phyloP scores from a whole-genome alignment of 2,888 invertebrate species.

The Spodoptera exigua region DNA sequence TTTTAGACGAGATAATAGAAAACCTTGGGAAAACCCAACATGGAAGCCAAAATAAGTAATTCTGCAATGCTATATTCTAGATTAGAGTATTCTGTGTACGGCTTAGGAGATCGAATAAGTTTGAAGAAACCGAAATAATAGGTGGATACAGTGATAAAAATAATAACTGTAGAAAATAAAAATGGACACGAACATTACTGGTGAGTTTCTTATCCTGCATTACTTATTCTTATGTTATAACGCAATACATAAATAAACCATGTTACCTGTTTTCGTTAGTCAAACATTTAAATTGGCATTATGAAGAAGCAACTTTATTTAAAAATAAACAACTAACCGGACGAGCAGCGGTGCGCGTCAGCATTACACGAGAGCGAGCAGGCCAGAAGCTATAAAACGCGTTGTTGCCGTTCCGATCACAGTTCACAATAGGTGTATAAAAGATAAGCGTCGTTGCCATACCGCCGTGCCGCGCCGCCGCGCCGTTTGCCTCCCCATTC shows the following conservation, averaged over 20 bases:
- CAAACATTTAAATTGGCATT: conserved; percentile 34
- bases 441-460: conserved; percentile 57
- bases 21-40: too few relatives aligned
- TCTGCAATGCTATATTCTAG: too few relatives aligned
- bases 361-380: conserved; percentile 68
- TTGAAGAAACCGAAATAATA: too few relatives aligned
- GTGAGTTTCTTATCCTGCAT: not conserved
- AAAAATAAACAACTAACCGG: conserved; percentile 62
- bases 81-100: too few relatives aligned
- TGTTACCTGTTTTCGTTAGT: conserved; percentile 30
- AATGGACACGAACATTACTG: too few relatives aligned
- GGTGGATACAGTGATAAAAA: too few relatives aligned
- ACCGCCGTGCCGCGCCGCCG: conserved; percentile 14
- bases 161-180: too few relatives aligned
- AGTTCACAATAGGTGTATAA: conserved; percentile 57
- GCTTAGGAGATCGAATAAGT: too few relatives aligned
- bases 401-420: conserved; percentile 75
- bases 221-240: conserved; percentile 5
- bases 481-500: conserved; percentile 55
- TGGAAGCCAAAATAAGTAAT: too few relatives aligned
- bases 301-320: conserved; percentile 44
- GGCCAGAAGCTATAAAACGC: conserved; percentile 69
- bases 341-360: conserved; percentile 68
- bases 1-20: too few relatives aligned
- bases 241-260: conserved; percentile 11